Percentiles rank a stretch among this genome's conserved stretches.
Conservation (phyloP, 2,888 invertebrate species). For the Drosophila ustulata region DNA sequence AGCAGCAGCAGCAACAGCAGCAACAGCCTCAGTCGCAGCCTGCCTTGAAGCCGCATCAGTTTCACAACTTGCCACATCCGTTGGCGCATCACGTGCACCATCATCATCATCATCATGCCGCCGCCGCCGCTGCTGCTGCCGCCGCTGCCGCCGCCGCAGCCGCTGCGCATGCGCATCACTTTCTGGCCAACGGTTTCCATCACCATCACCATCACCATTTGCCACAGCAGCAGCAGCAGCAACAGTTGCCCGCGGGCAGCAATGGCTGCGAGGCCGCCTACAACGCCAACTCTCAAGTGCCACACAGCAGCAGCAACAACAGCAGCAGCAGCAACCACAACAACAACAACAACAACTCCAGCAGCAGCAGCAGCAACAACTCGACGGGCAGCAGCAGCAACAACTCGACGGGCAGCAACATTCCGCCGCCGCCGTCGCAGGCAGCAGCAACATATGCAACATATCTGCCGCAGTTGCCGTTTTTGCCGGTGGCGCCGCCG, state of each 20-base stretch:
- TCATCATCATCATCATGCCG: slow-evolving; percentile 55
- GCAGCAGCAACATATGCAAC: slow-evolving; percentile 4
- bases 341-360: slow-evolving; percentile 38
- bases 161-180: slow-evolving; percentile 60
- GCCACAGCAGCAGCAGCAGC: neutral
- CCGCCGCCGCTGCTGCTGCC: slow-evolving; percentile 48
- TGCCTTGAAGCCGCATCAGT: slow-evolving; percentile 53
- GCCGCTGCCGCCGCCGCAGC: slow-evolving; percentile 48
- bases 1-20: slow-evolving; percentile 21
- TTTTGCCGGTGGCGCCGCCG: slow-evolving; percentile 28
- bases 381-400: slow-evolving; percentile 32
- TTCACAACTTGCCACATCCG: slow-evolving; percentile 59
- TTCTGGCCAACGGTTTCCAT: slow-evolving; percentile 46
- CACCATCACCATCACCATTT: slow-evolving; percentile 44
- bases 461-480: slow-evolving; percentile 28
- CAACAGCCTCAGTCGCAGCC: slow-evolving; percentile 20
- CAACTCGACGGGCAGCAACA: slow-evolving; percentile 50
- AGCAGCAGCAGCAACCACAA: slow-evolving; percentile 43
- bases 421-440: slow-evolving; percentile 54
- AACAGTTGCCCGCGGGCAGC: slow-evolving; percentile 13
- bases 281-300: slow-evolving; percentile 61
- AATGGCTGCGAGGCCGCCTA: slow-evolving; percentile 56
- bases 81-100: slow-evolving; percentile 63
- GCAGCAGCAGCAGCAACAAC: slow-evolving; percentile 59
- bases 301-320: slow-evolving; percentile 65